Percentiles rank a stretch among this genome's conserved stretches.
Conservation (phyloP, 2,888 invertebrate species). For the Dorcus hopei region DNA sequence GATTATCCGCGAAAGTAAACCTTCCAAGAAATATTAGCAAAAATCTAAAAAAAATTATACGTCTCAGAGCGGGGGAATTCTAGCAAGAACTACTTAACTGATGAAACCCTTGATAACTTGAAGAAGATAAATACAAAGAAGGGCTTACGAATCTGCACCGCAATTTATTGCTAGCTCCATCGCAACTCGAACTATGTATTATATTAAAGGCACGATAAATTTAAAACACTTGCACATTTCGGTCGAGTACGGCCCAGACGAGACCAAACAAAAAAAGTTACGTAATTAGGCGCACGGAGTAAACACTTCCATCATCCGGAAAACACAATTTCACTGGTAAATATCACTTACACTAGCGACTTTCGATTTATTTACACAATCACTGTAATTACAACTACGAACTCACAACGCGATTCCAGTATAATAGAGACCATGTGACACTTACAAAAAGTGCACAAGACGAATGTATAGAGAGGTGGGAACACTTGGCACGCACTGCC, state of each 20-base stretch:
- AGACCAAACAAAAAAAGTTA: background rate
- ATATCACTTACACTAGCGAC: background rate
- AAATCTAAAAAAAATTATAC: too few relatives aligned
- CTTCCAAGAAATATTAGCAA: too few relatives aligned
- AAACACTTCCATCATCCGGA: background rate
- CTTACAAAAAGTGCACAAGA: conserved; percentile 11
- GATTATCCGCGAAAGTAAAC: too few relatives aligned
- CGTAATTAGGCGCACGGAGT: background rate
- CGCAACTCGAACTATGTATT: too few relatives aligned
- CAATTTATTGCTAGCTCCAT: too few relatives aligned
- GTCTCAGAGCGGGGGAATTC: too few relatives aligned
- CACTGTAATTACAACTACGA: background rate
- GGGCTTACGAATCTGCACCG: too few relatives aligned
- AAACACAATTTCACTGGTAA: background rate
- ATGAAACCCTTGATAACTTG: too few relatives aligned
- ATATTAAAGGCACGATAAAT: background rate
- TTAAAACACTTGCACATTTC: background rate
- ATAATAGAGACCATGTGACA: conserved; percentile 17
- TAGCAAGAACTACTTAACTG: too few relatives aligned
- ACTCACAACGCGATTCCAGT: conserved; percentile 9
- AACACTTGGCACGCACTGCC: conserved; percentile 6
- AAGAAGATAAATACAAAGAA: too few relatives aligned
- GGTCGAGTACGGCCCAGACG: background rate
- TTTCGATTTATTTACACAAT: too few relatives aligned
- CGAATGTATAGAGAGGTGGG: conserved; percentile 14